phyloP scores from a whole-genome alignment of 2,797 vertebrate species.

The Pygocentrus nattereri region DNA sequence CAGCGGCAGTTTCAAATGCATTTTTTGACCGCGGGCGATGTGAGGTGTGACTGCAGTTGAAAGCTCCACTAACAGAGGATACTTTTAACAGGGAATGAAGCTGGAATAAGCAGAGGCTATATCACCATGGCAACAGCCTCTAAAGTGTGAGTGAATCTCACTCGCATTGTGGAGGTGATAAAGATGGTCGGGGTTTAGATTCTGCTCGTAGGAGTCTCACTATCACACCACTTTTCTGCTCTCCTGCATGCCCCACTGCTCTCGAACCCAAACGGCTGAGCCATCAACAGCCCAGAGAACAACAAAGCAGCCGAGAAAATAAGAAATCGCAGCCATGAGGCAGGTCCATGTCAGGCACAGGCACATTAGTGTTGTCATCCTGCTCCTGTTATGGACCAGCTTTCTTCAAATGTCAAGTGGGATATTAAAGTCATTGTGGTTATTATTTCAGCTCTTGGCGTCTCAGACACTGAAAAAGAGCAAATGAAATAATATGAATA shows the following conservation, averaged over 20 bases:
- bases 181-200: not conserved
- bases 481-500: too few relatives aligned
- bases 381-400: not conserved
- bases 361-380: not conserved
- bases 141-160: constrained; percentile 35
- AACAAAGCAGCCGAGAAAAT: not conserved
- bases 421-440: not conserved
- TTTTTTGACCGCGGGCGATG: constrained; percentile 14
- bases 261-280: not conserved
- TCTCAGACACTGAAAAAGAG: not conserved
- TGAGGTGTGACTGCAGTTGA: constrained; percentile 44
- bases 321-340: not conserved
- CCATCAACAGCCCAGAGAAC: not conserved
- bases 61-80: constrained; percentile 31
- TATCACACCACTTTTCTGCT: not conserved
- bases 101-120: constrained; percentile 38
- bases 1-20: not conserved
- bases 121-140: constrained; percentile 64
- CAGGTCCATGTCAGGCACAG: not conserved
- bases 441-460: not conserved
- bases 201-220: not conserved
- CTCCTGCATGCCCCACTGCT: not conserved
- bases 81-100: constrained; percentile 40
- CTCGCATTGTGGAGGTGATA: not conserved
- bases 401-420: not conserved